Percentiles rank a stretch among this genome's conserved stretches.
These are phyloP conservation scores for Zophobas atratus DNA, from an alignment of 1,140 invertebrate species.

Conservation along the genomic window DNA sequence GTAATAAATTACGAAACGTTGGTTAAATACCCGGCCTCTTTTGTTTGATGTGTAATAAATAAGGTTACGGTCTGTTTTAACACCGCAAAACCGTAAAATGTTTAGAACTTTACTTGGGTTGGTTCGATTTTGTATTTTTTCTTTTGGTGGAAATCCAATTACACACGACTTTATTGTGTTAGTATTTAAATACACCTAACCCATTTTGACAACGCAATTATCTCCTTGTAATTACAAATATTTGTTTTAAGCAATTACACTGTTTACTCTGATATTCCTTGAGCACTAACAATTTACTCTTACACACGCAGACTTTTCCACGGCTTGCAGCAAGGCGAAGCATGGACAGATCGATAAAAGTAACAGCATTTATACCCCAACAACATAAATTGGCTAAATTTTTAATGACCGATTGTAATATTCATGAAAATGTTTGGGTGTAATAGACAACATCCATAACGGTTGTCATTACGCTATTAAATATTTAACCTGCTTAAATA, in stretches of 20 bases:
- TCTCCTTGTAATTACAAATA: slow-evolving; percentile 21
- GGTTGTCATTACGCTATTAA: too few relatives aligned
- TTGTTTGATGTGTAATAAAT: slow-evolving; percentile 43
- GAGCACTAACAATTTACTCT: not conserved
- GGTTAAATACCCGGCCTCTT: slow-evolving; percentile 30
- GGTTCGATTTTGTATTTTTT: slow-evolving; percentile 14
- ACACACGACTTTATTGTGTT: slow-evolving; percentile 6
- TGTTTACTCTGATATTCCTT: slow-evolving; percentile 31
- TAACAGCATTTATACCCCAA: not conserved
- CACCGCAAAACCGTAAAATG: slow-evolving; percentile 8
- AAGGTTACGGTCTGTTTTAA: slow-evolving; percentile 33
- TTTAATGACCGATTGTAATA: not conserved
- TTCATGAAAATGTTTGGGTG: not conserved
- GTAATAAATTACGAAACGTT: slow-evolving; percentile 43
- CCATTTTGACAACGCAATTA: slow-evolving; percentile 31
- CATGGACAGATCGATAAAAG: not conserved
- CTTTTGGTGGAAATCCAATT: not conserved
- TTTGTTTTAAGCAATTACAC: slow-evolving; percentile 5
- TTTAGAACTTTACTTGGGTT: slow-evolving; percentile 1
- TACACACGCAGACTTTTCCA: too few relatives aligned
- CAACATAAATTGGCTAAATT: slow-evolving; percentile 1
- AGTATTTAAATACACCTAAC: slow-evolving; percentile 22
- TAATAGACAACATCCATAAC: not conserved
- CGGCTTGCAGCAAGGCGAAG: not conserved
- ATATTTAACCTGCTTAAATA: too few relatives aligned